Evolutionary conservation across 2,888 invertebrate genomes (phyloP).

Genomic region (Spodoptera exigua): DNA sequence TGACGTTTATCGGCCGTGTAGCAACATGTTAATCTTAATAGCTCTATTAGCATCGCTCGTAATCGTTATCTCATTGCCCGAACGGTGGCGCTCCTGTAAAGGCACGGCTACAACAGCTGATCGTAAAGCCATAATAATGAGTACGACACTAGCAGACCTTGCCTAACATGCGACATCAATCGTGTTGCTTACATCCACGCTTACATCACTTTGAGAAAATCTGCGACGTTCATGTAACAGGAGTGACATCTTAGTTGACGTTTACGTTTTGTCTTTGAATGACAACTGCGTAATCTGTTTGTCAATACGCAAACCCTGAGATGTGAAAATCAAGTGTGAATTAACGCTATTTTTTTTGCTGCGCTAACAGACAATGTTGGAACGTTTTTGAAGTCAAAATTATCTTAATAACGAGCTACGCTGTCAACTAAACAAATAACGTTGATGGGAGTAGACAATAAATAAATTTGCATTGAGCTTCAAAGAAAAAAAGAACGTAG

Average conservation of each 20-base stretch:
- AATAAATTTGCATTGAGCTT: conserved; percentile 1
- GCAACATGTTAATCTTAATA: conserved; percentile 61
- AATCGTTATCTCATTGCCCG: conserved; percentile 48
- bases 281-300: too few species aligned
- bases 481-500: background rate
- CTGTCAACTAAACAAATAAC: too few species aligned
- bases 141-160: background rate
- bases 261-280: too few species aligned
- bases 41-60: conserved; percentile 59
- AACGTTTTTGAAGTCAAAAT: too few species aligned
- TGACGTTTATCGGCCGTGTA: conserved; percentile 49
- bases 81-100: conserved; percentile 42
- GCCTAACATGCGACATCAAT: background rate
- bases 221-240: background rate
- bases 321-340: too few species aligned
- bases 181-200: background rate
- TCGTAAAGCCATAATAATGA: conserved; percentile 20
- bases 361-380: too few species aligned
- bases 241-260: background rate
- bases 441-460: background rate
- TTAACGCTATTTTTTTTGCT: too few species aligned
- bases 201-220: conserved; percentile 1
- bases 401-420: too few species aligned
- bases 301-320: too few species aligned
- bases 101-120: conserved; percentile 34